phyloP scores from a whole-genome alignment of 2,797 vertebrate species.

The Sebastes hubbsi region DNA sequence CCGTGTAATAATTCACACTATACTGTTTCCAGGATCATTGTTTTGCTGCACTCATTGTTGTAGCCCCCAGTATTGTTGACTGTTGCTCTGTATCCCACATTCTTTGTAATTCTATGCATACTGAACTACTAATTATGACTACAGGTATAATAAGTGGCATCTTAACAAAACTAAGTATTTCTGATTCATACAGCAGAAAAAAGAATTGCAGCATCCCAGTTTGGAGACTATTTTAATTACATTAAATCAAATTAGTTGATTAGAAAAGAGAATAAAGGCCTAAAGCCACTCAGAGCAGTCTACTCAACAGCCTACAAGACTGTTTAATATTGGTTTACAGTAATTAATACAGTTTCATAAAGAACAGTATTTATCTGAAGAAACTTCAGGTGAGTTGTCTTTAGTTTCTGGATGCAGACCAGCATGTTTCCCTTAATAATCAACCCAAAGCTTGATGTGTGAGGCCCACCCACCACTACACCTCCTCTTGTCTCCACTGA shows the following conservation, averaged over 20 bases:
- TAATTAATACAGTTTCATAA: not conserved
- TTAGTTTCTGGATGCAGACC: not conserved
- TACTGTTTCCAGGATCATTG: not conserved
- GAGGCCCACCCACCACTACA: constrained; percentile 31
- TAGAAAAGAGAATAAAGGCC: not conserved
- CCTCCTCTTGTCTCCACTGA: constrained; percentile 44
- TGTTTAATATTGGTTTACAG: not conserved
- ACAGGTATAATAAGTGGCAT: not conserved
- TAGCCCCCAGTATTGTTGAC: not conserved
- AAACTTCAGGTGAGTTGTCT: not conserved
- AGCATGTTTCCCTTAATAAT: constrained; percentile 3
- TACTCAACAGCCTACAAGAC: not conserved
- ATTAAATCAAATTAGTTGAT: not conserved
- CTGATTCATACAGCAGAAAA: not conserved
- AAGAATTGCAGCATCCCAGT: not conserved
- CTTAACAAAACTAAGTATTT: not conserved
- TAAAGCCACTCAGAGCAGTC: not conserved
- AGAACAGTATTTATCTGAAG: not conserved
- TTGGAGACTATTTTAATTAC: not conserved
- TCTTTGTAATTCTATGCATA: no score
- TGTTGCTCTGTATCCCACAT: not conserved
- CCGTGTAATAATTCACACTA: no score
- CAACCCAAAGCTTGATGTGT: constrained; percentile 4
- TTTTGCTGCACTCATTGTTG: not conserved
- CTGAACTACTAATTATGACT: not conserved